phyloP scores from a whole-genome alignment of 1,140 invertebrate species.

The Helicorthomorpha holstii region DNA sequence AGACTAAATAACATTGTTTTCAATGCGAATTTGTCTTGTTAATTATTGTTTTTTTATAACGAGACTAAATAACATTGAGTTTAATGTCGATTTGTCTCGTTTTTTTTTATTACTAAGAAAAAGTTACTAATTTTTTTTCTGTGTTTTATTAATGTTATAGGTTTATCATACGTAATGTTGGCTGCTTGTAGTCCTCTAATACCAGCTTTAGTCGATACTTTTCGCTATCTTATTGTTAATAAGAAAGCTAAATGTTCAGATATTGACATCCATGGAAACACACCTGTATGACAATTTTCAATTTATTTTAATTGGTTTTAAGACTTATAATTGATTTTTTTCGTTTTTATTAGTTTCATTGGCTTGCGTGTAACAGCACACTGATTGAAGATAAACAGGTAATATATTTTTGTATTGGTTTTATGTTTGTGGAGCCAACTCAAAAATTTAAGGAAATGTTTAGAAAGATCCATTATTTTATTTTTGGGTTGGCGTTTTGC shows the following conservation, averaged over 20 bases:
- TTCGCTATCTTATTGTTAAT: slow-evolving; percentile 26
- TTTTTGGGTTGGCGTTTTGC: too few species aligned
- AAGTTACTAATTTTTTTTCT: too few species aligned
- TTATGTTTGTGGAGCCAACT: too few species aligned
- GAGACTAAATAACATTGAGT: too few species aligned
- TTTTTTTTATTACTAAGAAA: too few species aligned
- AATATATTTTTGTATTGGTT: too few species aligned
- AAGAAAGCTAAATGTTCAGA: slow-evolving; percentile 25
- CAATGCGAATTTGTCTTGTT: too few species aligned
- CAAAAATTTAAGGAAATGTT: too few species aligned
- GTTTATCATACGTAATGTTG: slow-evolving; percentile 24
- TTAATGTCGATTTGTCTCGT: too few species aligned
- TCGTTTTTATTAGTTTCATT: slow-evolving; percentile 13
- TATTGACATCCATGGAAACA: slow-evolving; percentile 26
- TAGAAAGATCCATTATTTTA: too few species aligned
- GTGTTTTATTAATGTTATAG: slow-evolving; percentile 14
- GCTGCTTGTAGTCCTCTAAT: slow-evolving; percentile 19
- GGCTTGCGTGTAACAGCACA: slow-evolving; percentile 10
- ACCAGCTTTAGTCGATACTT: slow-evolving; percentile 21
- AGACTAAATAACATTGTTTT: too few species aligned
- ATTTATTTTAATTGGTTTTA: neutral
- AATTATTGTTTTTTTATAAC: too few species aligned
- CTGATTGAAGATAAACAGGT: slow-evolving; percentile 9
- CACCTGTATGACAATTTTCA: slow-evolving; percentile 22
- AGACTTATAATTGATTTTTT: neutral